Base-by-base conservation (phyloP, 2,888 invertebrate genomes). In the Melanostoma mellinum region DNA sequence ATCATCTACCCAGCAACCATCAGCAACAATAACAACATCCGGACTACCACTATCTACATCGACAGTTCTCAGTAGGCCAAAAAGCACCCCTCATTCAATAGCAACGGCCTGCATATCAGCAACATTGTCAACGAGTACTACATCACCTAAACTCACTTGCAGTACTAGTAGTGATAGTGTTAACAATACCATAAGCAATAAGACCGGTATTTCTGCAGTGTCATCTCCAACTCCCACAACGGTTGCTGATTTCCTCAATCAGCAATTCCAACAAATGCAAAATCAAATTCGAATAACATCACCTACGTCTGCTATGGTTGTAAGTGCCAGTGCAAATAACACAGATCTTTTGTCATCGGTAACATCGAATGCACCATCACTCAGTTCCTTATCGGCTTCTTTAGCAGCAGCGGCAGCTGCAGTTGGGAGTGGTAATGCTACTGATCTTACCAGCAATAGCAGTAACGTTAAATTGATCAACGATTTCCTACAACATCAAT, bases 401-500 rank as follows among this genome's bases (percentile, higher is more conserved):
- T 85, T 90, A 55, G 87, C 88, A 40, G 87, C 88, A 3, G 85
- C 87, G 65, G 79, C 90, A 36, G 87, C 86, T 52, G 85, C 88
- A 6, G 85, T 80, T 60, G 73, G 84, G 38, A 69, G 56, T 9
- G 44, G 74, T 40, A 60, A 44, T 9, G 42, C 46, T 42, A 78
- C 82, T 63, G 85, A 85, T 78, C 63, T 75, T 33, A 75, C 71
- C 55, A 85, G 60, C 82, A 88, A 85, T 60, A 88, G 85, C 46
- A 88, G 87, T 80, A 88, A 87, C 77, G 89, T 89, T n/a, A 90
- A 90, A 61, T 82, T 91, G 67, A 87, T 91, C 36, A 90, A 89
- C 44, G 91, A 91, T 67, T 90, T 91, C 58, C 86, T 91, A 6
- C 91, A 91, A 85, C 90, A 91, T 74, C 91, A 91, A 78, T 75